phyloP scores from a whole-genome alignment of 2,113 vertebrate species.

The Craseonycteris thonglongyai region DNA sequence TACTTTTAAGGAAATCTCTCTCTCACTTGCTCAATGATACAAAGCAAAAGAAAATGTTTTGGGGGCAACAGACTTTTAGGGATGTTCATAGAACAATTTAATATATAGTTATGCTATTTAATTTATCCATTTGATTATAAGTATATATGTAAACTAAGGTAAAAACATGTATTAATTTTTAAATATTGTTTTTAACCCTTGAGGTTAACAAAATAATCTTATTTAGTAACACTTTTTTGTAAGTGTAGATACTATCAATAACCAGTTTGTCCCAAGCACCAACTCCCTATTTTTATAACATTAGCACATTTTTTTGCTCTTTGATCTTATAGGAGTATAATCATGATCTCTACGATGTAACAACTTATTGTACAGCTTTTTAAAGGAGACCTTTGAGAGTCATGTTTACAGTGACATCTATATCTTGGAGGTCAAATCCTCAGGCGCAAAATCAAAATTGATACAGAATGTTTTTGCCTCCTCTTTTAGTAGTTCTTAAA shows the following conservation, averaged over 20 bases:
- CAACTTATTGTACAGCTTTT: not conserved
- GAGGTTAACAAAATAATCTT: not conserved
- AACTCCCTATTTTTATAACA: not conserved
- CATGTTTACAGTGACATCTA: not conserved
- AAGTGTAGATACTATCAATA: not conserved
- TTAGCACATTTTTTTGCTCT: not conserved
- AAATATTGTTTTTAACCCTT: not conserved
- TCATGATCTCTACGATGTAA: not conserved
- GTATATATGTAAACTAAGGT: not conserved
- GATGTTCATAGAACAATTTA: not conserved
- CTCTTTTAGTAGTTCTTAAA: not conserved
- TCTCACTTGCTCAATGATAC: not conserved
- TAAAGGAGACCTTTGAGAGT: not conserved
- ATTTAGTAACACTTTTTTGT: not conserved
- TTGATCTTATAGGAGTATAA: not conserved
- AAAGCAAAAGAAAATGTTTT: not conserved
- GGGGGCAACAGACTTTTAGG: not conserved
- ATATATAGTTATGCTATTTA: not conserved
- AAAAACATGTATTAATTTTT: not conserved
- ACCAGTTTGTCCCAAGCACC: not conserved
- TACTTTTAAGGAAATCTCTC: not conserved
- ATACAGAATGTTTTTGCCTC: constrained; percentile 23
- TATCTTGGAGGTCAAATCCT: constrained; percentile 14
- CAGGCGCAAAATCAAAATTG: constrained; percentile 30
- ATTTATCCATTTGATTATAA: not conserved